Conservation (phyloP, 2,797 vertebrate genomes). For the Trachops cirrhosus region DNA sequence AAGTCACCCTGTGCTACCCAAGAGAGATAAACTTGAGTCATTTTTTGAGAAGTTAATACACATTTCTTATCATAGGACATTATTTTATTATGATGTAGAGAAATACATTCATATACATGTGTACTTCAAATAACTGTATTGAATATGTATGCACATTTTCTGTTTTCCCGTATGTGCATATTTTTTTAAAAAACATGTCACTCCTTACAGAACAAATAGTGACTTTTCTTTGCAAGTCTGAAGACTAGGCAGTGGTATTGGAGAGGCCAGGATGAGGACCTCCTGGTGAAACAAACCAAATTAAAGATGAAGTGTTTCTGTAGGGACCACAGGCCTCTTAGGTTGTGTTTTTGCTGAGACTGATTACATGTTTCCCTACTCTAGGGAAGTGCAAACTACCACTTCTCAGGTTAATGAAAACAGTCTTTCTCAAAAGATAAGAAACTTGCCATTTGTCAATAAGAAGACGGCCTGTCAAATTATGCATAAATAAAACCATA, state of each 20-base stretch:
- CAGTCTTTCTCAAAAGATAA: slow-evolving; percentile 38
- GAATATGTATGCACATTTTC: not conserved
- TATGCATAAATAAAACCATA: not conserved
- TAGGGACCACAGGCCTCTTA: not conserved
- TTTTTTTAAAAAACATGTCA: not conserved
- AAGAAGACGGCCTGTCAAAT: slow-evolving; percentile 45
- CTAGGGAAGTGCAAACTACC: not conserved
- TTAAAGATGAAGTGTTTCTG: not conserved
- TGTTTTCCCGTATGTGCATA: not conserved
- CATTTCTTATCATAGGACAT: not conserved
- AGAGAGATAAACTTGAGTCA: slow-evolving; percentile 11
- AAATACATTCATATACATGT: not conserved
- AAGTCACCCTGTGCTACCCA: slow-evolving; percentile 22
- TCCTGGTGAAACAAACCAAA: not conserved
- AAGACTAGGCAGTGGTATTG: not conserved
- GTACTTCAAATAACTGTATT: not conserved
- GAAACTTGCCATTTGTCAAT: slow-evolving; percentile 23
- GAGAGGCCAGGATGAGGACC: not conserved
- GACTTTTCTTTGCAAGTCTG: not conserved
- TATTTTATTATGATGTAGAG: not conserved
- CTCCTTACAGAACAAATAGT: not conserved
- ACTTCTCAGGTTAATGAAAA: not conserved
- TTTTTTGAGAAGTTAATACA: slow-evolving; percentile 18
- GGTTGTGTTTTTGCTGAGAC: not conserved
- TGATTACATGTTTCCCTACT: not conserved